Evolutionary conservation across 2,113 vertebrate species (phyloP).

Genomic region (Gavialis gangeticus): DNA sequence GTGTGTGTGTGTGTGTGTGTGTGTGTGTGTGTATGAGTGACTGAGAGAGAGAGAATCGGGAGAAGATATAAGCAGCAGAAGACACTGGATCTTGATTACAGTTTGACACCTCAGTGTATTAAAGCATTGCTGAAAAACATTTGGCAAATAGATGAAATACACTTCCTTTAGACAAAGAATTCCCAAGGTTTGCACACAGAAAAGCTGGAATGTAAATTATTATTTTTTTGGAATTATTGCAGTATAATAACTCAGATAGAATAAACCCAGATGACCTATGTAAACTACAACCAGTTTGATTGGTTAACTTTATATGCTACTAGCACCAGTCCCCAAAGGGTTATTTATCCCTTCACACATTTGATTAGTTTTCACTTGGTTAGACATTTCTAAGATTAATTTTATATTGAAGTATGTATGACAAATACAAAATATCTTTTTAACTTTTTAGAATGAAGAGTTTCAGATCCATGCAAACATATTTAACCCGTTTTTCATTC

Average conservation of each 20-base stretch:
- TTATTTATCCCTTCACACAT: not conserved
- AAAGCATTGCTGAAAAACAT: conserved; percentile 60
- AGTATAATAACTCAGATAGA: conserved; percentile 36
- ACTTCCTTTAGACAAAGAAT: conserved; percentile 18
- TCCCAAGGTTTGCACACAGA: conserved; percentile 30
- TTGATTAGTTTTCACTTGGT: conserved; percentile 34
- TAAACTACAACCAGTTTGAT: conserved; percentile 15
- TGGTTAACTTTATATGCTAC: conserved; percentile 46
- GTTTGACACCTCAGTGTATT: conserved; percentile 26
- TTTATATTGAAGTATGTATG: not conserved
- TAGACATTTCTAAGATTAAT: not conserved
- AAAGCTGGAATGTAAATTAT: not conserved
- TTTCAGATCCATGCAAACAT: not conserved
- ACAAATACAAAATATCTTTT: not conserved
- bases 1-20: not conserved
- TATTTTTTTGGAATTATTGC: conserved; percentile 43
- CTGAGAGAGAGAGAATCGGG: no score
- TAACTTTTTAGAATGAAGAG: not conserved
- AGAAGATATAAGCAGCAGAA: not conserved
- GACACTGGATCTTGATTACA: not conserved
- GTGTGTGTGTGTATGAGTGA: no score
- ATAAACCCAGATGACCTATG: not conserved
- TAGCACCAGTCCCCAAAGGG: conserved; percentile 21
- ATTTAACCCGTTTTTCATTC: not conserved
- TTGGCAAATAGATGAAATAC: conserved; percentile 71